phyloP scores from a whole-genome alignment of 2,797 vertebrate genomes.

The Nothura maculosa region DNA sequence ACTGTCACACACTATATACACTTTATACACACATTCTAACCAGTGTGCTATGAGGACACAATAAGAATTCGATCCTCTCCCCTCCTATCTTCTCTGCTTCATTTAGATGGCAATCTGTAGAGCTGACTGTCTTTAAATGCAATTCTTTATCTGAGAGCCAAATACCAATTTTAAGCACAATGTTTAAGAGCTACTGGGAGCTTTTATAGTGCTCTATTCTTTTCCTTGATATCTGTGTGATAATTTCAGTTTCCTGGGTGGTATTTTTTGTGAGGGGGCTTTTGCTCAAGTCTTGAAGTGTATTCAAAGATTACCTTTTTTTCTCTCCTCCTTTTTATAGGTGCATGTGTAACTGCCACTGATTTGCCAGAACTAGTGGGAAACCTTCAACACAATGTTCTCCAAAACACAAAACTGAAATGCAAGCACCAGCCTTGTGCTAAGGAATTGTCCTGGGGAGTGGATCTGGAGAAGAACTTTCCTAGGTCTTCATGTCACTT shows the following conservation, averaged over 20 bases:
- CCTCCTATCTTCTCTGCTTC: background rate
- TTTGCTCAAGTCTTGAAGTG: background rate
- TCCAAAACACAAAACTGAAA: conserved; percentile 87
- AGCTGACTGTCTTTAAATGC: background rate
- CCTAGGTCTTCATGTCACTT: conserved; percentile 85
- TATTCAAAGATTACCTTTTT: background rate
- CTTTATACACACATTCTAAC: too few species aligned
- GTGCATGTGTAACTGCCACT: conserved; percentile 92
- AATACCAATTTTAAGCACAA: background rate
- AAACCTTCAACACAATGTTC: conserved; percentile 92
- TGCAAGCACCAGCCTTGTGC: conserved; percentile 90
- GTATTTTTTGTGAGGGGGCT: background rate
- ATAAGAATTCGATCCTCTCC: background rate
- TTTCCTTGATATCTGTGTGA: background rate
- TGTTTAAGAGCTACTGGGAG: background rate
- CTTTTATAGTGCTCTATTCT: background rate
- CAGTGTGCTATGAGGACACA: background rate
- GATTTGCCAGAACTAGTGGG: conserved; percentile 93
- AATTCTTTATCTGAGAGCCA: background rate
- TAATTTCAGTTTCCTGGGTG: background rate
- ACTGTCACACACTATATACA: background rate
- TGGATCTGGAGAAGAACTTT: conserved; percentile 88
- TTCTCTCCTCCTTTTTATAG: conserved; percentile 67
- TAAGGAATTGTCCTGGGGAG: conserved; percentile 92
- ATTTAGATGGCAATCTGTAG: background rate